These are phyloP conservation scores for Chrysopa pallens DNA, from an alignment of 1,140 invertebrate species.

Conservation along the genomic window DNA sequence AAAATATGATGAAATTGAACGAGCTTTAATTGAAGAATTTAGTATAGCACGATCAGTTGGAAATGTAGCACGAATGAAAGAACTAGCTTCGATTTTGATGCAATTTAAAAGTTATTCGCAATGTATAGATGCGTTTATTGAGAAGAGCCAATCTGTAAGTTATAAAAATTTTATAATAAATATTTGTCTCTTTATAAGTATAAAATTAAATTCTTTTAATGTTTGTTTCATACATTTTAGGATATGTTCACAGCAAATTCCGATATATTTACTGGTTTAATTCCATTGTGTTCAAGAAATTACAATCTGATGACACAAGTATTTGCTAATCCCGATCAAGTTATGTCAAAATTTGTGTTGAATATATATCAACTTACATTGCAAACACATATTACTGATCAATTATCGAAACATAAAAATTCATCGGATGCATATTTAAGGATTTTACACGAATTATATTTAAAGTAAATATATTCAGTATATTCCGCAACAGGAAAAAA, in stretches of 20 bases:
- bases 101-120: slow-evolving; percentile 94
- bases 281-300: slow-evolving; percentile 79
- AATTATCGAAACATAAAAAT: slow-evolving; percentile 49
- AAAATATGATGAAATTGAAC: slow-evolving; percentile 94
- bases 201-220: background rate
- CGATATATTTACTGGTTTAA: slow-evolving; percentile 81
- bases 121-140: slow-evolving; percentile 93
- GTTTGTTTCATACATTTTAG: slow-evolving; percentile 24
- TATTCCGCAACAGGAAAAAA: no score
- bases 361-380: slow-evolving; percentile 91
- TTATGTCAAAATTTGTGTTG: slow-evolving; percentile 94
- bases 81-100: slow-evolving; percentile 76
- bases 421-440: slow-evolving; percentile 78
- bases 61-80: slow-evolving; percentile 80
- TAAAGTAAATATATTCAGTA: slow-evolving; percentile 39
- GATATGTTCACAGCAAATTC: slow-evolving; percentile 46
- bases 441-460: slow-evolving; percentile 78
- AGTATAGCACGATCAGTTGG: slow-evolving; percentile 66
- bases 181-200: background rate
- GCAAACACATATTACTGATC: slow-evolving; percentile 66
- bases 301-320: slow-evolving; percentile 80
- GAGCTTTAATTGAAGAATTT: slow-evolving; percentile 88
- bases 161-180: slow-evolving; percentile 5
- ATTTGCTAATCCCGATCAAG: slow-evolving; percentile 91
- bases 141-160: slow-evolving; percentile 80